Percentiles rank a stretch among this genome's conserved stretches.
phyloP scores from a whole-genome alignment of 2,888 invertebrate genomes.

The Hemithea aestivaria region DNA sequence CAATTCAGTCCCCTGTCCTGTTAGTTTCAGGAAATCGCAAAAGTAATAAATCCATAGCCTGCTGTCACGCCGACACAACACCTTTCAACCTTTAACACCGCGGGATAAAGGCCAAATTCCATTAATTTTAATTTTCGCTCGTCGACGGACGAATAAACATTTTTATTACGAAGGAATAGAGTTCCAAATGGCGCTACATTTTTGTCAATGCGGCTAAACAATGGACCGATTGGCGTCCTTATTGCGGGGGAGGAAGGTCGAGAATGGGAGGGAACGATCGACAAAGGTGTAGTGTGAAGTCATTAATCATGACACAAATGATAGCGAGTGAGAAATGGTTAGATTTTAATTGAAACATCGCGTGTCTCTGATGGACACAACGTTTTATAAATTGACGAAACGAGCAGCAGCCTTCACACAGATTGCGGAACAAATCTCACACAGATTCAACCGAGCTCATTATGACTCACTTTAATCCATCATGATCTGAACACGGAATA shows the following conservation, averaged over 20 bases:
- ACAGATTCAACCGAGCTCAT: no score
- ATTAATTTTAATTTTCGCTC: neutral
- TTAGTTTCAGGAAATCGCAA: conserved; percentile 32
- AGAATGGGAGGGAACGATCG: conserved; percentile 2
- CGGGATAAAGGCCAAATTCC: conserved; percentile 3
- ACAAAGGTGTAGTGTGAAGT: conserved; percentile 10
- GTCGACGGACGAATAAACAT: conserved; percentile 12
- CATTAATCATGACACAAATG: conserved; percentile 30
- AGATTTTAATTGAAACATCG: conserved; percentile 32
- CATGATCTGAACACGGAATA: no score
- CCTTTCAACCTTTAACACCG: conserved; percentile 4
- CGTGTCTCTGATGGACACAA: conserved; percentile 21
- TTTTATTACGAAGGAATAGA: conserved; percentile 18
- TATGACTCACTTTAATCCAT: no score
- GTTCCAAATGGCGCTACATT: conserved; percentile 10
- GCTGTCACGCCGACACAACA: conserved; percentile 22
- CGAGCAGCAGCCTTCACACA: conserved; percentile 1
- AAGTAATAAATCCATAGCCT: conserved; percentile 31
- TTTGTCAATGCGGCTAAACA: conserved; percentile 9
- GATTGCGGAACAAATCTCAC: no score
- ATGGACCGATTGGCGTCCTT: conserved; percentile 1
- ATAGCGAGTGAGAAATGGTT: conserved; percentile 31
- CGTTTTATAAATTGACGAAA: conserved; percentile 19
- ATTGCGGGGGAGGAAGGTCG: conserved; percentile 14
- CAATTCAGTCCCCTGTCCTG: conserved; percentile 32